Conservation (phyloP, 2,113 vertebrate genomes). For the Nannospalax galili region DNA sequence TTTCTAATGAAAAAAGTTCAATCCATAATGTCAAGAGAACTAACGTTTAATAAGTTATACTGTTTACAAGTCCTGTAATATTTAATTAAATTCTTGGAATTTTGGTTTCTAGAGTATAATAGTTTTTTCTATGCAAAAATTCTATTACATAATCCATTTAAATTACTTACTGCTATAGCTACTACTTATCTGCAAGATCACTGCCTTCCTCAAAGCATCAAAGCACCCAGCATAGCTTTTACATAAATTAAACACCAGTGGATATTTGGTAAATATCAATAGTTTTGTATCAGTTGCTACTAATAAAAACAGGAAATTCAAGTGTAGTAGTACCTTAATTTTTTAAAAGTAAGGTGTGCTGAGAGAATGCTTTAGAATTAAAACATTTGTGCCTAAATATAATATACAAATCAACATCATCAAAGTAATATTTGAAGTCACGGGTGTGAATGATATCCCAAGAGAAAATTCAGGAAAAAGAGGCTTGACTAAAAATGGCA, state of each 20-base stretch:
- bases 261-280: conserved; percentile 54
- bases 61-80: background rate
- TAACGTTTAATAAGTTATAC: background rate
- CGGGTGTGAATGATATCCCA: background rate
- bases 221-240: conserved; percentile 3
- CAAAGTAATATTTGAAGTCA: conserved; percentile 26
- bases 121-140: conserved; percentile 11
- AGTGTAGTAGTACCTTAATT: background rate
- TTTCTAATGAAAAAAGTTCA: conserved; percentile 28
- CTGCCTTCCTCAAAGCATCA: background rate
- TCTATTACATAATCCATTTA: conserved; percentile 19
- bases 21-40: conserved; percentile 17
- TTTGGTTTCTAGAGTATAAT: conserved; percentile 25
- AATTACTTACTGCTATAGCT: background rate
- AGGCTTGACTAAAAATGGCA: background rate
- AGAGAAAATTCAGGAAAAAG: conserved; percentile 42
- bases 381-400: background rate
- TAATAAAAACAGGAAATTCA: background rate
- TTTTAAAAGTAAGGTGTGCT: background rate
- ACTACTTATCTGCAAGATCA: background rate
- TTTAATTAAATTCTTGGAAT: background rate
- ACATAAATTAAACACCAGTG: conserved; percentile 12
- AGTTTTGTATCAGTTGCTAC: background rate
- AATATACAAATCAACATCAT: background rate
- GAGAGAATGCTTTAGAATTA: background rate